Percentiles rank a stretch among this genome's conserved stretches.
Evolutionary conservation across 2,888 invertebrate species (phyloP).

Genomic region (Chironomus tentans): DNA sequence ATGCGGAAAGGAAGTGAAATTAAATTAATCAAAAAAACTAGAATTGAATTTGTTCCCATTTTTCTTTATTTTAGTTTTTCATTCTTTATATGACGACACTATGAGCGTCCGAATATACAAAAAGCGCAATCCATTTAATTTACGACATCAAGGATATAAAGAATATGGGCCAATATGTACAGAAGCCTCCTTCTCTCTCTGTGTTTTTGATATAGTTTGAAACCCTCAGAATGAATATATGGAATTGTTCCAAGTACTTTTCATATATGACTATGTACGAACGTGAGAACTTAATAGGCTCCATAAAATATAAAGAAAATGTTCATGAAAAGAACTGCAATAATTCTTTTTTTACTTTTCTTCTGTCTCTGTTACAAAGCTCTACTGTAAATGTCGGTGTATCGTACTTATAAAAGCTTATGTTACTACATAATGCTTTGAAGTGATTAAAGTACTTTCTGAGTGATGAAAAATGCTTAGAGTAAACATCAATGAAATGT

Average conservation of each 20-base stretch:
- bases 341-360: neutral
- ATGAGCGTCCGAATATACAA: too few relatives aligned
- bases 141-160: too few relatives aligned
- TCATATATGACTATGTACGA: neutral
- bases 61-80: neutral
- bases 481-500: too few relatives aligned
- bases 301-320: conserved; percentile 7
- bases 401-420: too few relatives aligned
- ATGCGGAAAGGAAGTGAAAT: neutral
- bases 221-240: neutral
- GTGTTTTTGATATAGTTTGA: neutral
- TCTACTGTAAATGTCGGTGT: neutral
- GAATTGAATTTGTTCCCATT: neutral
- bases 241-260: conserved; percentile 9
- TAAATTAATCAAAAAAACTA: neutral
- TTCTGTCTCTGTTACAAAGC: neutral
- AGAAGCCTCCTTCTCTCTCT: too few relatives aligned
- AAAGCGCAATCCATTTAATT: too few relatives aligned
- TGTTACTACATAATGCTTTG: too few relatives aligned
- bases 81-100: neutral
- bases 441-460: too few relatives aligned
- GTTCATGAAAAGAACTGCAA: neutral
- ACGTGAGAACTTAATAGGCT: conserved; percentile 19
- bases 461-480: too few relatives aligned
- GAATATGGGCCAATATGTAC: neutral